phyloP scores from a whole-genome alignment of 2,113 vertebrate genomes.

The Steatornis caripensis region DNA sequence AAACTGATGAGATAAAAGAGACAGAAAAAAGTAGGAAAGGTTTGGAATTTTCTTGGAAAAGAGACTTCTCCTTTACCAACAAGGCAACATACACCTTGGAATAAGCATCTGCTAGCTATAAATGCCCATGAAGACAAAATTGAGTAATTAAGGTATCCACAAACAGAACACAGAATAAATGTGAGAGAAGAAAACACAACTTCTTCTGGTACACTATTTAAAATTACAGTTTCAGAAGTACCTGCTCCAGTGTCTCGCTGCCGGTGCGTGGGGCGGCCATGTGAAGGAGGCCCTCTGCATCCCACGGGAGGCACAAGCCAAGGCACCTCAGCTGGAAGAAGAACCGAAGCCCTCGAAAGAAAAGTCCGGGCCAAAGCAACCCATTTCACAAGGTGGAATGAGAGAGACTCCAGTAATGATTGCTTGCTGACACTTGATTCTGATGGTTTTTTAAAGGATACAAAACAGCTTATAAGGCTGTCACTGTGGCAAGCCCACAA shows the following conservation, averaged over 20 bases:
- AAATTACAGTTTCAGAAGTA: not conserved
- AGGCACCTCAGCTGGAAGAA: not conserved
- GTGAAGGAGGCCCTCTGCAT: not conserved
- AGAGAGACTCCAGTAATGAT: not conserved
- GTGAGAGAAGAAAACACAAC: not conserved
- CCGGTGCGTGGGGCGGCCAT: rapidly evolving
- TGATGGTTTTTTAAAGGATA: not conserved
- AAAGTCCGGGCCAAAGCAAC: not conserved
- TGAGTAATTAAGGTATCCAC: not conserved
- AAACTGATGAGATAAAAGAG: not conserved
- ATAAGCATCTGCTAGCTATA: not conserved
- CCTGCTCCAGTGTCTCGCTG: not conserved
- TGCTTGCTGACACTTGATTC: not conserved
- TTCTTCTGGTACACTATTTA: not conserved
- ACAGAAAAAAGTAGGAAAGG: not conserved
- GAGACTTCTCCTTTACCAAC: not conserved
- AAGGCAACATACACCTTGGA: not conserved
- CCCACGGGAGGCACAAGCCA: rapidly evolving
- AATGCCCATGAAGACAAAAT: not conserved
- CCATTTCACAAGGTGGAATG: not conserved
- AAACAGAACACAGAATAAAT: not conserved
- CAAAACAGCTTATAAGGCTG: not conserved
- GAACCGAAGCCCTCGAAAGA: not conserved
- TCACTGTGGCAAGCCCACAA: not conserved
- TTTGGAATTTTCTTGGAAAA: not conserved